Evolutionary conservation across 2,113 vertebrate species (phyloP).

Genomic region (Saguinus midas): DNA sequence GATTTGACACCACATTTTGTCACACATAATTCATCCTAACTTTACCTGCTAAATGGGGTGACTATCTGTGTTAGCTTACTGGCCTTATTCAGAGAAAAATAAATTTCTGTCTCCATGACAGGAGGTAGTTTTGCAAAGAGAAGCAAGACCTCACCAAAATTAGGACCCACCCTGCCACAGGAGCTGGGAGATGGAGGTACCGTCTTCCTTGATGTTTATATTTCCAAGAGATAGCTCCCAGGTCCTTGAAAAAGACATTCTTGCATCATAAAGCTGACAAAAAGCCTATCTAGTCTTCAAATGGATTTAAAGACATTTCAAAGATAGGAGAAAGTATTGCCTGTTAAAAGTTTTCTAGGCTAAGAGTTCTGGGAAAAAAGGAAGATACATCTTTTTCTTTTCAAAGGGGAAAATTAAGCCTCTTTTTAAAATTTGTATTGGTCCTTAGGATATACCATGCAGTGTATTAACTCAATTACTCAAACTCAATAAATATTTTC

Average conservation of each 20-base stretch:
- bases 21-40: not conserved
- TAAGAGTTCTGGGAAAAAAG: not conserved
- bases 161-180: not conserved
- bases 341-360: not conserved
- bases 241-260: not conserved
- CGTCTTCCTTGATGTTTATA: not conserved
- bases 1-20: not conserved
- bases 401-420: not conserved
- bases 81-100: not conserved
- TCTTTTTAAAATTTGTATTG: not conserved
- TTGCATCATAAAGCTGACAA: not conserved
- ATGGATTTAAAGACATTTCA: not conserved
- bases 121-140: not conserved
- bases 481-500: slow-evolving; percentile 61
- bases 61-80: not conserved
- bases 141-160: not conserved
- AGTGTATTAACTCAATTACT: not conserved
- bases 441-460: not conserved
- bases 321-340: not conserved
- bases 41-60: not conserved
- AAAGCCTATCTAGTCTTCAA: not conserved
- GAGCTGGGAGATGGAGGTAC: not conserved
- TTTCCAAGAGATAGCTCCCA: not conserved
- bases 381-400: not conserved
- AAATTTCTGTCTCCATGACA: not conserved